A percentile compares a stretch with the other conserved stretches of the same genome.
phyloP scores from a whole-genome alignment of 2,888 invertebrate species.

The Schizotus pectinicornis region DNA sequence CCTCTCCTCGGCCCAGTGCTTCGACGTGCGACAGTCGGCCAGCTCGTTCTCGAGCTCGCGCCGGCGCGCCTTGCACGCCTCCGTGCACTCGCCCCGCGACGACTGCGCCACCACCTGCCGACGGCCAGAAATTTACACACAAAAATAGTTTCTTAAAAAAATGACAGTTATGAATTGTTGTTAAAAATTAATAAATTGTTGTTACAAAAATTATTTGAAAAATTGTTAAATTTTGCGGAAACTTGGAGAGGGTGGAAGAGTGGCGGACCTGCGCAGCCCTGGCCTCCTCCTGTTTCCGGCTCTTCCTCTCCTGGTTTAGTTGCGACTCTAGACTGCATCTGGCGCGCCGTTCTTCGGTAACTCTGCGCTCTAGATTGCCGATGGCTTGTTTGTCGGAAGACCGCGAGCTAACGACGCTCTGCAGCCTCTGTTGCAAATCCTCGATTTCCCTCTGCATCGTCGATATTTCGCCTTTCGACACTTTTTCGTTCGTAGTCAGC shows the following conservation, averaged over 20 bases:
- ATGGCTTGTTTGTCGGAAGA: conserved; percentile 81
- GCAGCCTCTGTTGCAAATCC: conserved; percentile 81
- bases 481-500: conserved; percentile 71
- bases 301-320: conserved; percentile 74
- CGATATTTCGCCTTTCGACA: conserved; percentile 72
- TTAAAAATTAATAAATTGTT: no score
- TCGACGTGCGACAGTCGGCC: conserved; percentile 63
- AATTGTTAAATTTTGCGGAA: conserved; percentile 4
- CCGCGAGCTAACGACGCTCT: conserved; percentile 74
- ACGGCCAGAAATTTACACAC: neutral
- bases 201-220: no score
- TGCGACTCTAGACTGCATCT: conserved; percentile 77
- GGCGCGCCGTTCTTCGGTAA: conserved; percentile 84
- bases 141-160: no score
- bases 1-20: conserved; percentile 67
- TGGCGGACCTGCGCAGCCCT: conserved; percentile 52
- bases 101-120: conserved; percentile 51
- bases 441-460: conserved; percentile 87
- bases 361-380: conserved; percentile 76
- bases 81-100: conserved; percentile 56
- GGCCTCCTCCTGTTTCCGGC: conserved; percentile 64
- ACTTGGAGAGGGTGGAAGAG: no score
- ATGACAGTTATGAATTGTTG: no score
- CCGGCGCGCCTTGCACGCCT: conserved; percentile 59
- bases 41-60: conserved; percentile 69